Evolutionary conservation across 2,888 invertebrate genomes (phyloP), one percentile per base, ranked within the genome.

Genomic region (Chaetoderma sp.): DNA sequence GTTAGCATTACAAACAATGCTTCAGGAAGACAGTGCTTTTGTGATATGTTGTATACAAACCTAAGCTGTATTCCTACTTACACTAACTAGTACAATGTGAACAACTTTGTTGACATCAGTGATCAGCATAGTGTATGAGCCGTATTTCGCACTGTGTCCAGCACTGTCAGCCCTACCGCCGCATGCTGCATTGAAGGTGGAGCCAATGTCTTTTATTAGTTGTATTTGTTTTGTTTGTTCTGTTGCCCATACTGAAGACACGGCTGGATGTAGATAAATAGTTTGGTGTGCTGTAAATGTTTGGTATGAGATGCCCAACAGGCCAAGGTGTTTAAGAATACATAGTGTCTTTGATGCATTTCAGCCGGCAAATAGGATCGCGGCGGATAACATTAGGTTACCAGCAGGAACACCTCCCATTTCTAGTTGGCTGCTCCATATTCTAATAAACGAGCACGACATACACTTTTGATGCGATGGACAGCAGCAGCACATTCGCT

Each of bases 111-210:
- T 47, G 8, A 13, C 8, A 18, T 18, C 21, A 8, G 13, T 47
- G 47, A 21, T 23, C 21, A 47, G 8, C 21, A 47, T 6, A 18
- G 47, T 45, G 18, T 45, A 45, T 10, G 10, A 18, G 10, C 18
- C 47, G 27, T 23, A 50, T 18, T 50, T 50, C 6, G 50, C 50
- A 50, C 50, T 50, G 18, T 50, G 50, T 6, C 50, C 50, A 27
- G 47, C 27, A 50, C 50, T 50, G 50, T 50, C 50, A 13, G 50
- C 50, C 10, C 50, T 6, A 6, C 50, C 50, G 18, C 28, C 50
- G 10, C 50, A 25, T 21, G 21, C 47, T 25, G 50, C 50, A 25
- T 6, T 10, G 27, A 50, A 25, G 6, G 21, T 23, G 4, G 27
- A 13, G 8, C 50, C 50, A 50, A 18, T 8, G 6, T 25, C 25